phyloP scores from a whole-genome alignment of 2,888 invertebrate species.

The Drosophila aldrichi region DNA sequence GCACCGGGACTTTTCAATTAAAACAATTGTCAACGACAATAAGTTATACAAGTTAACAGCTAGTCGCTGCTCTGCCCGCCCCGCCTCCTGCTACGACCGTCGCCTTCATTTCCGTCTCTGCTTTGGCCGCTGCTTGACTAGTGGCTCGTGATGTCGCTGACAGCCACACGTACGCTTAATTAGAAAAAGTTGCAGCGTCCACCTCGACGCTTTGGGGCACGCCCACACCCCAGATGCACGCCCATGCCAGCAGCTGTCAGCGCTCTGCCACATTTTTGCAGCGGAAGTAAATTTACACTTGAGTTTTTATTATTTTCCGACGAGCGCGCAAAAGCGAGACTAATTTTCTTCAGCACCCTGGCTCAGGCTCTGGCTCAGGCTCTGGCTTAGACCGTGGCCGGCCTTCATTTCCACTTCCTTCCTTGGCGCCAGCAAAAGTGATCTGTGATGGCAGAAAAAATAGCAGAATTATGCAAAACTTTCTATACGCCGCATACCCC shows the following conservation, averaged over 20 bases:
- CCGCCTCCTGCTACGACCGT: background rate
- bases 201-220: slow-evolving; percentile 38
- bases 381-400: slow-evolving; percentile 7
- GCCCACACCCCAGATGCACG: slow-evolving; percentile 13
- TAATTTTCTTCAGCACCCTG: slow-evolving; percentile 65
- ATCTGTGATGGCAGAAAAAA: slow-evolving; percentile 4
- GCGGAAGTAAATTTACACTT: slow-evolving; percentile 79
- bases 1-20: slow-evolving; percentile 67
- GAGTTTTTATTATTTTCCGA: slow-evolving; percentile 77
- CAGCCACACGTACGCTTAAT: slow-evolving; percentile 79
- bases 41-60: slow-evolving; percentile 65
- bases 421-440: slow-evolving; percentile 25
- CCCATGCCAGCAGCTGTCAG: slow-evolving; percentile 52
- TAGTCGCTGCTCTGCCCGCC: slow-evolving; percentile 23
- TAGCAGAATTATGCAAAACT: slow-evolving; percentile 1
- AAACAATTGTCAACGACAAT: slow-evolving; percentile 78
- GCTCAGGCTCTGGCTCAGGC: too few species aligned
- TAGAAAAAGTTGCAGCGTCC: slow-evolving; percentile 71
- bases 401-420: slow-evolving; percentile 29
- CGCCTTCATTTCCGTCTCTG: slow-evolving; percentile 3
- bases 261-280: slow-evolving; percentile 59
- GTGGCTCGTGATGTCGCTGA: slow-evolving; percentile 58
- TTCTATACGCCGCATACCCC: background rate
- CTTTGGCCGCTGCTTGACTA: slow-evolving; percentile 12
- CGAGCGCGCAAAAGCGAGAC: slow-evolving; percentile 68